Evolutionary conservation across 2,888 invertebrate genomes (phyloP).

Genomic region (Dryocosmus kuriphilus): DNA sequence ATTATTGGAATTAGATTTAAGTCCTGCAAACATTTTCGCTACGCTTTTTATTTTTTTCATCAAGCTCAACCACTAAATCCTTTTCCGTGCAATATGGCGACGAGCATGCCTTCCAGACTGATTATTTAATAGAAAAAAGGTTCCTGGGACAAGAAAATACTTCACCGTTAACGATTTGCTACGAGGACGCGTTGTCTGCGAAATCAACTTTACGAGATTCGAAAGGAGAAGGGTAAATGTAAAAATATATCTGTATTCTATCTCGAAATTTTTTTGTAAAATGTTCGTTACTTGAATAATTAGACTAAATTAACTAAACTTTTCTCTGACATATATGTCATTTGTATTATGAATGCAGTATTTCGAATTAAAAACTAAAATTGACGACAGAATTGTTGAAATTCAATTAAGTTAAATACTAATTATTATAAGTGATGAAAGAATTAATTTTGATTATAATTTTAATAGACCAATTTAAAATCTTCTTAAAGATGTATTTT

Average conservation of each 20-base stretch:
- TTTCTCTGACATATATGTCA: neutral
- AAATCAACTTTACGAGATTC: constrained; percentile 25
- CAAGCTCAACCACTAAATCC: constrained; percentile 13
- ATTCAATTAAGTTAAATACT: neutral
- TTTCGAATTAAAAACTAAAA: neutral
- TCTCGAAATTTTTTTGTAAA: neutral
- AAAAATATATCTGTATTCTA: neutral
- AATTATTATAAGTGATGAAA: neutral
- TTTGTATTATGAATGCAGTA: neutral
- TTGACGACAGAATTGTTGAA: neutral
- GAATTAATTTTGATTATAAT: neutral
- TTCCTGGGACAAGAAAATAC: constrained; percentile 11
- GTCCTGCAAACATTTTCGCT: constrained; percentile 24
- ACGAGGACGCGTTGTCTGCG: constrained; percentile 19
- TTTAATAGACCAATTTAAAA: neutral
- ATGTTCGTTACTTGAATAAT: neutral
- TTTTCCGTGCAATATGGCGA: constrained; percentile 11
- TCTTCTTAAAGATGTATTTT: neutral
- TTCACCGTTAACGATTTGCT: constrained; percentile 31
- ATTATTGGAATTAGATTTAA: constrained; percentile 38
- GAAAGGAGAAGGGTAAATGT: neutral
- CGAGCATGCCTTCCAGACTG: neutral
- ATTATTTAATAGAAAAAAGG: constrained; percentile 36
- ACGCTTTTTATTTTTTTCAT: constrained; percentile 23
- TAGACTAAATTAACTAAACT: neutral